These are phyloP conservation scores for Clavelina lepadiformis DNA, from an alignment of 23 tunicate genomes.

Conservation along the genomic window DNA sequence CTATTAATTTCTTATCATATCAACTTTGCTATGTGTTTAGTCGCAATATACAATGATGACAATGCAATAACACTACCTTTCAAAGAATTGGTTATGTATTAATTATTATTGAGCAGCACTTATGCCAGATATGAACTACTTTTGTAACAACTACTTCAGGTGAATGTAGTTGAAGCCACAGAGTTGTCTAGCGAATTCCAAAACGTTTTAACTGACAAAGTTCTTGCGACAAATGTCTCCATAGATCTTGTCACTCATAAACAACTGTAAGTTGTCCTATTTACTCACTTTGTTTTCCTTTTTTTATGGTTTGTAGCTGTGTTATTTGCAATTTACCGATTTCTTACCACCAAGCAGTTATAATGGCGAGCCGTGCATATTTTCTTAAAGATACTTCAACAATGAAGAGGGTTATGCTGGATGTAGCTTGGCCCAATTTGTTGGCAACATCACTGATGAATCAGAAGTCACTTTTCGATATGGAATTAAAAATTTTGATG, in stretches of 20 bases:
- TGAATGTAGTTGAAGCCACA: conserved; percentile 43
- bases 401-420: conserved; percentile 7
- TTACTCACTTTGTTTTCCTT: not conserved
- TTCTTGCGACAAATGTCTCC: conserved; percentile 65
- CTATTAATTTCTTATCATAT: too few relatives aligned
- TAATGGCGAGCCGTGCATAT: not conserved
- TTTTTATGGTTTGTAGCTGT: not conserved
- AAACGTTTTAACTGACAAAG: conserved; percentile 38
- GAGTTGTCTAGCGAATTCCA: conserved; percentile 39
- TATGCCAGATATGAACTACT: too few relatives aligned
- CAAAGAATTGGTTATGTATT: too few relatives aligned
- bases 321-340: not conserved
- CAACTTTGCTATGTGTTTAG: too few relatives aligned
- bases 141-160: too few relatives aligned
- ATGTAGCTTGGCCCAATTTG: conserved; percentile 33
- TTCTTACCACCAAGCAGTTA: not conserved
- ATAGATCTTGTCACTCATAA: conserved; percentile 61
- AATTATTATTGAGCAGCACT: too few relatives aligned
- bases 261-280: conserved; percentile 45
- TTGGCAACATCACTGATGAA: conserved; percentile 69
- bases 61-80: too few relatives aligned
- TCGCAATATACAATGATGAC: too few relatives aligned
- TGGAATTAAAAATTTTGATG: conserved; percentile 45
- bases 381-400: conserved; percentile 35
- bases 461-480: conserved; percentile 67